These are phyloP conservation scores for Teleiodes luculella DNA, from an alignment of 2,888 invertebrate species.

Conservation along the genomic window DNA sequence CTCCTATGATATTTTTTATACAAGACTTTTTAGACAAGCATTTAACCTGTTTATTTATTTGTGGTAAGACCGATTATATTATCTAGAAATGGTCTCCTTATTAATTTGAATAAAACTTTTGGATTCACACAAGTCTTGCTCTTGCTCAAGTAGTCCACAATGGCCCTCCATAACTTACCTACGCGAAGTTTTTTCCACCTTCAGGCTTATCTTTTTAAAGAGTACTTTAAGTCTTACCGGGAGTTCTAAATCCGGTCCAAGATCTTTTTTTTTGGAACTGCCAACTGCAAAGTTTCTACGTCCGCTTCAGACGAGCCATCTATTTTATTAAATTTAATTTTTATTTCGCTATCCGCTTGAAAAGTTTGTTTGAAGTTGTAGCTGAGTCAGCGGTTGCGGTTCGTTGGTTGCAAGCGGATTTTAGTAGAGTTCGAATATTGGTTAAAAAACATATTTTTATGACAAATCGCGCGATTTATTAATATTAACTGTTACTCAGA, in stretches of 20 bases:
- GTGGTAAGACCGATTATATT: too few species aligned
- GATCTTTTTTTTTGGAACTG: conserved; percentile 1
- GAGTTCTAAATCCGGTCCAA: conserved; percentile 22
- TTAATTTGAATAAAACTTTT: too few species aligned
- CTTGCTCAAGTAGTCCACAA: neutral
- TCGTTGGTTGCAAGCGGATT: too few species aligned
- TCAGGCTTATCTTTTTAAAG: conserved; percentile 8
- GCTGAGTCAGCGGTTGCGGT: too few species aligned
- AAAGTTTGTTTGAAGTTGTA: neutral
- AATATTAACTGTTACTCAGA: too few species aligned
- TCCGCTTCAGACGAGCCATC: conserved; percentile 11
- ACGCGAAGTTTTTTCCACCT: conserved; percentile 1
- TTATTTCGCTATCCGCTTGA: neutral
- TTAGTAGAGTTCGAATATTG: too few species aligned
- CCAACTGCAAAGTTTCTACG: conserved; percentile 8
- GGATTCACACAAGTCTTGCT: neutral
- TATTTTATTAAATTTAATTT: conserved; percentile 11
- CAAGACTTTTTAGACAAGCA: too few species aligned
- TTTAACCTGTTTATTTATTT: too few species aligned
- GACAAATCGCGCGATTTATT: too few species aligned
- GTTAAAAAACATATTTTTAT: too few species aligned
- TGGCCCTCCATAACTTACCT: neutral
- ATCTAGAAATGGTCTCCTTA: too few species aligned
- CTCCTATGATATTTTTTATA: too few species aligned
- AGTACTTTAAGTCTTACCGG: conserved; percentile 13